Base-by-base conservation (phyloP, 2,888 invertebrate species). In the Hyles lineata region DNA sequence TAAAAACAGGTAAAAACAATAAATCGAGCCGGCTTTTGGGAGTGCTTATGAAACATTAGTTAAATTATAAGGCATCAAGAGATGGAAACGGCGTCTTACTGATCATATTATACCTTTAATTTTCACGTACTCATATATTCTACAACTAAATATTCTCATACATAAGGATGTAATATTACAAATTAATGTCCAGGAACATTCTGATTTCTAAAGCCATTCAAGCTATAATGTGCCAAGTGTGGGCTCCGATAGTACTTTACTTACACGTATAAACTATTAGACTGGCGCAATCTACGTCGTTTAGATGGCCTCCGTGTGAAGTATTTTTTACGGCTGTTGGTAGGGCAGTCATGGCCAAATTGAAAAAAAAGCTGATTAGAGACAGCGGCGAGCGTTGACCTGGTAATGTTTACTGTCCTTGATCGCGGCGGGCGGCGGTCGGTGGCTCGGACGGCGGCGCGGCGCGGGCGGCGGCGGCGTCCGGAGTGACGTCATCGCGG, bases 341-440 rank as follows among this genome's bases (percentile, higher is more conserved):
- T 87, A 89, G 89, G 86, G 86, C 86, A 85, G 85, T 87, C 88
- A 88, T 87, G 89, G 90, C 86, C 88, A 84, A 86, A 86, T 85
- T 85, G 81, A 85, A 84, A 83, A 86, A 89, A 83, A 87, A 82
- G 80, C 80, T 84, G 85, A 86, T 85, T 91, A 90, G 90, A 91
- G 91, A 90, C 91, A 89, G 85, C 86, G 75, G 86, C 92, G 94
- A 85, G 85, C 93, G 85, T 92, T 93, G 94, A 94, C 93, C 94
- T 90, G 92, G 87, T 89, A 90, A 91, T 94, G 93, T 93, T 93
- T 93, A 92, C 92, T 91, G 93, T 93, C 94, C 93, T 94, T 94
- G 94, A 87, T 83, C 86, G 87, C 83, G 85, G 88, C 86, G 86
- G 85, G 79, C 81, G 79, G 80, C 83, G 84, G 76, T 79, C 84